Evolutionary conservation across 92 coral and sea anemone species (phyloP), one percentile per base, ranked within the genome.

Genomic region (Porites evermanni): DNA sequence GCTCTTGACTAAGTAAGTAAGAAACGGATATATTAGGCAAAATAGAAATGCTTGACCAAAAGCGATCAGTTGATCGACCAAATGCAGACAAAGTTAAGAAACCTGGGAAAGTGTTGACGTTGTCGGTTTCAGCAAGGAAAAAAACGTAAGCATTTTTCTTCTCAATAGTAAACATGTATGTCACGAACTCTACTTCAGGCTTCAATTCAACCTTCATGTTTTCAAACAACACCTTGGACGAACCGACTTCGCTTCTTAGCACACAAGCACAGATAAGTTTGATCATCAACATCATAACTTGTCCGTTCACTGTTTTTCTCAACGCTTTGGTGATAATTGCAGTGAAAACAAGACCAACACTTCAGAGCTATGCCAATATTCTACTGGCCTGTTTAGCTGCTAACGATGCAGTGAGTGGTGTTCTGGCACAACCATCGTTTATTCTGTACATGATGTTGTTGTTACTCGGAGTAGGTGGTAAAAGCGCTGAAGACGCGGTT

Each of bases 291-390:
- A 23, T 11, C 17, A 8, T 80, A 1, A 67, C 75, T 1, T 53
- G 84, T 80, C 84, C 84, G 47, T 67, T 80, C 12, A 67, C 67
- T 16, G 66, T 80, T 68, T n/a, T 67, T 23, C 53, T 80, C 12
- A 80, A 80, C 66, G 72, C 53, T 8, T 2, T 53, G 67, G 75
- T 80, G 75, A 68, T 80, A 16, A 1, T 80, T 53, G 84, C 84
- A 51, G 84, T 79, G 65, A 79, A 67, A 53, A 51, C 44, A 53
- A 80, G 75, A 68, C 75, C 75, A 53, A 53, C 75, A 68, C 84
- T 80, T 6, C 84, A 68, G 44, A 67, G 64, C 60, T 20, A 80
- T 24, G 9, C 53, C 66, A 67, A 74, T 70, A 79, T 65, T 50
- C 14, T 65, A 16, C 61, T 65, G 44, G 74, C 84, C 24, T 79